Evolutionary conservation across 2,797 vertebrate species (phyloP), one percentile per base, ranked within the genome.

Genomic region (Ptychobarbus kaznakovi): DNA sequence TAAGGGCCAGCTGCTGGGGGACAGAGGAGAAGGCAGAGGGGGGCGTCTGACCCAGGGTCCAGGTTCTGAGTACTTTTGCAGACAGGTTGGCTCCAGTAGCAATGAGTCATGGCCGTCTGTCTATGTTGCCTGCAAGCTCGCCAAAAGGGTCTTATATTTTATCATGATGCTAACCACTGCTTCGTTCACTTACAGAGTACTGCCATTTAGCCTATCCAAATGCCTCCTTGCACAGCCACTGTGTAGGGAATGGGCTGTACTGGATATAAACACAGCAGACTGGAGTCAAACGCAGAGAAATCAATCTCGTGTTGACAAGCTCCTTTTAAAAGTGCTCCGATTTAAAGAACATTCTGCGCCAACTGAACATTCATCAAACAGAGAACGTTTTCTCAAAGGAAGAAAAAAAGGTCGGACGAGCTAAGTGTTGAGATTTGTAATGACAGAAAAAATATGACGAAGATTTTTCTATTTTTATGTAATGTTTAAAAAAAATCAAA

Each of bases 61-160:
- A 70, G 85, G 82, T 82, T 80, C 77, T 89, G 90, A 90, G 82
- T 56, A 38, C 78, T 89, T 89, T 83, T 83, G 88, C 90, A 90
- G 89, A 89, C 87, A 86, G 82, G 84, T 86, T 86, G 84, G 88
- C 87, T 88, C 88, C 87, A 86, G 80, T 86, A 86, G 87, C 87
- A 87, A 84, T 90, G 87, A 90, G 87, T 90, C 89, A 90, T 88
- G 75, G 86, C 87, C 81, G 88, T 87, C 88, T 90, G 86, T 86
- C 88, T 87, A 87, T 74, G 79, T 56, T 85, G 87, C 86, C 83
- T 86, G 85, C 72, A 86, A 79, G 70, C 85, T 88, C 76, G 73
- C 75, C 78, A 68, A 65, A 80, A 65, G 32, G 77, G 78, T 85
- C 86, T 86, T 88, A 84, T 88, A 86, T 90, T 86, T 90, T 87